Evolutionary conservation across 2,113 vertebrate genomes (phyloP).

Genomic region (Tapirus terrestris): DNA sequence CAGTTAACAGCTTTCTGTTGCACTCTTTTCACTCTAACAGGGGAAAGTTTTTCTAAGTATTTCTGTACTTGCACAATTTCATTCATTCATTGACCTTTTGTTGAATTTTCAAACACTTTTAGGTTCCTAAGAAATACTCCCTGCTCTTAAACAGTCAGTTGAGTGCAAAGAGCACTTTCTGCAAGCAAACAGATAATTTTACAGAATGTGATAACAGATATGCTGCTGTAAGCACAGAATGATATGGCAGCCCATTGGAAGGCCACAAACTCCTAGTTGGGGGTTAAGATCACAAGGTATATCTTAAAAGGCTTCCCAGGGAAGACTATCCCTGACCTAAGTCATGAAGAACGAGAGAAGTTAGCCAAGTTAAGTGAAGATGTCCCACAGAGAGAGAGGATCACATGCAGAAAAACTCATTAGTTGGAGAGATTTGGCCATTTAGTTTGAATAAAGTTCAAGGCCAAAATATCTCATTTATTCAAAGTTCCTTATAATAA

Average conservation of each 20-base stretch:
- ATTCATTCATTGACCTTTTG: neutral
- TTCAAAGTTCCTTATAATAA: neutral
- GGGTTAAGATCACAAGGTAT: neutral
- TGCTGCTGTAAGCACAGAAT: neutral
- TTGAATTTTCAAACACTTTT: neutral
- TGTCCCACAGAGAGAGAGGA: neutral
- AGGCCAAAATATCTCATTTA: neutral
- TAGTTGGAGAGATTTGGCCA: neutral
- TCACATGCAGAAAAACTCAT: neutral
- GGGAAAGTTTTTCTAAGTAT: neutral
- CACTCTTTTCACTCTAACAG: neutral
- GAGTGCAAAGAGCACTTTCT: neutral
- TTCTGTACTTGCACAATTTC: neutral
- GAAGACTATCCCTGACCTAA: neutral
- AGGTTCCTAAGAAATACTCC: neutral
- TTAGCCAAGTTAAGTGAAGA: neutral
- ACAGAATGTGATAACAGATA: neutral
- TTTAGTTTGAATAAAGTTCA: conserved; percentile 33
- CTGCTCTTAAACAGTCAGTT: neutral
- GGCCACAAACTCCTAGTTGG: neutral
- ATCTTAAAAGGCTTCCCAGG: neutral
- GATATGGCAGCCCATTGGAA: neutral
- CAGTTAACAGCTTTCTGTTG: neutral
- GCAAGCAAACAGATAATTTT: neutral
- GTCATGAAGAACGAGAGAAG: conserved; percentile 24